Evolutionary conservation across 2,888 invertebrate genomes (phyloP).

Genomic region (Helicoverpa assulta): DNA sequence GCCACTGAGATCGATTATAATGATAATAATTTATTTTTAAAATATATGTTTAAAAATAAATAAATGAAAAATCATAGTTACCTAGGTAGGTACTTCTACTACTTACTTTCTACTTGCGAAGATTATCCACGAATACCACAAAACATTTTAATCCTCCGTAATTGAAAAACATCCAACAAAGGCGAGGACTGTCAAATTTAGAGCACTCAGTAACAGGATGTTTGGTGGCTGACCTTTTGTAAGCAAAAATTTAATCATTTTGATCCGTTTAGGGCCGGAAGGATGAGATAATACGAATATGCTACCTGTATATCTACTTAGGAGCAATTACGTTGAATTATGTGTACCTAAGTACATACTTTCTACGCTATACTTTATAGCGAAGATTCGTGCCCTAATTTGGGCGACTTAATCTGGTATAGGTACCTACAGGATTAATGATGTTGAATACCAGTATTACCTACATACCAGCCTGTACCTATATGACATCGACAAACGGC

Average conservation of each 20-base stretch:
- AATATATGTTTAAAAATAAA: no score
- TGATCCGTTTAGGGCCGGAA: constrained; percentile 68
- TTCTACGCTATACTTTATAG: not conserved
- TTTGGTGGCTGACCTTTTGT: constrained; percentile 64
- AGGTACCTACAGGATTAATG: no score
- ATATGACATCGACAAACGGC: no score
- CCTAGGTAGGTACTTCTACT: not conserved
- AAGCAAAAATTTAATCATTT: constrained; percentile 72
- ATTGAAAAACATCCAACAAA: constrained; percentile 62
- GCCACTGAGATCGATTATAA: no score
- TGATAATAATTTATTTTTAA: no score
- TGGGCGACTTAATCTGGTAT: no score
- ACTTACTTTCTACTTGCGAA: constrained; percentile 8
- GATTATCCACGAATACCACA: constrained; percentile 38
- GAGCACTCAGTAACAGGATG: constrained; percentile 56
- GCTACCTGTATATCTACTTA: constrained; percentile 29
- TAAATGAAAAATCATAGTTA: no score
- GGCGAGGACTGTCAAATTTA: constrained; percentile 46
- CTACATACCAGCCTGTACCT: no score
- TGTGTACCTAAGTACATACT: constrained; percentile 16
- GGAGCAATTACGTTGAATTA: not conserved
- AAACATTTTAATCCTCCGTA: constrained; percentile 54
- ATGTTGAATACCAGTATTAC: no score
- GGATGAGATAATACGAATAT: constrained; percentile 62
- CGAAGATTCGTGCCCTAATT: not conserved